These are phyloP conservation scores for Muscicapa striata DNA, from an alignment of 2,797 vertebrate genomes.

Conservation along the genomic window DNA sequence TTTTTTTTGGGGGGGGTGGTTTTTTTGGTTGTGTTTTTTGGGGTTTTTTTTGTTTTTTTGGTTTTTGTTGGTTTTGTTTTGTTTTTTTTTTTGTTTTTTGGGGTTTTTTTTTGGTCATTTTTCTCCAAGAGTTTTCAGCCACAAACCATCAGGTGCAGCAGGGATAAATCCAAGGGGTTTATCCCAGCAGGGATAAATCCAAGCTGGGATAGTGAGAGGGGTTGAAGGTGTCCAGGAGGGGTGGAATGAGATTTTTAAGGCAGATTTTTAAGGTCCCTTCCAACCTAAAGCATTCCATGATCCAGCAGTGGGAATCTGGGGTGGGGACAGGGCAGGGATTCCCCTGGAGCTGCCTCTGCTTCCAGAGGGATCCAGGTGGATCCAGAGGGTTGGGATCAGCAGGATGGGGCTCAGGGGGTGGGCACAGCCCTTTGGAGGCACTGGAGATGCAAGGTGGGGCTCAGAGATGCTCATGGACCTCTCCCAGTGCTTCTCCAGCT, in stretches of 20 bases:
- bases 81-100: background rate
- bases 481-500: background rate
- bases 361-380: background rate
- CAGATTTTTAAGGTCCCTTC: background rate
- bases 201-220: background rate
- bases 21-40: too few relatives aligned
- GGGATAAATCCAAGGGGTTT: background rate
- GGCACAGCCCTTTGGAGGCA: background rate
- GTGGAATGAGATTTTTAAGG: background rate
- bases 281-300: background rate
- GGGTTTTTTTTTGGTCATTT: background rate
- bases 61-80: too few relatives aligned
- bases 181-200: background rate
- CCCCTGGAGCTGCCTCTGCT: background rate
- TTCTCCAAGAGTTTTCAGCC: background rate
- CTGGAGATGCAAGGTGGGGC: rapidly evolving
- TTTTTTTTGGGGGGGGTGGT: too few relatives aligned
- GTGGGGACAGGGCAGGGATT: background rate
- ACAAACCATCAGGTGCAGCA: rapidly evolving
- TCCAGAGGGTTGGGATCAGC: background rate
- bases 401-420: rapidly evolving
- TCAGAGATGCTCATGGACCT: background rate
- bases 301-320: background rate
- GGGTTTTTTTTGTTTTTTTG: too few relatives aligned
- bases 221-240: background rate